Evolutionary conservation across 1,140 invertebrate genomes (phyloP).

Genomic region (Leptinotarsa texana): DNA sequence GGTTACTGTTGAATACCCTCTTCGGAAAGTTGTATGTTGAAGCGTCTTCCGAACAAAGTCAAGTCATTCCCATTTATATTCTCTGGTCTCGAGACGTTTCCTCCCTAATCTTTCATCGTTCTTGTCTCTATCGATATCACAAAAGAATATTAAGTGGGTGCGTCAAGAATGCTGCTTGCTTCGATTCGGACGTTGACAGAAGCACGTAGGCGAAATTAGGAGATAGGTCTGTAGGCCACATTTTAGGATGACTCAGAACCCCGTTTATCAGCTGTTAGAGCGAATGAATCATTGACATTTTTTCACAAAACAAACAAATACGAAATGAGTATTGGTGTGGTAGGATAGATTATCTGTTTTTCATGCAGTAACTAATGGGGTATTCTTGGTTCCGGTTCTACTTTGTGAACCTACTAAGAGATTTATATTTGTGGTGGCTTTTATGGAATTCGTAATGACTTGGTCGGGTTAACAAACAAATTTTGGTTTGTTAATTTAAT

Average conservation of each 20-base stretch:
- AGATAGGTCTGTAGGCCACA: not conserved
- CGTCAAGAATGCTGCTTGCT: not conserved
- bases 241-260: not conserved
- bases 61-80: constrained; percentile 4
- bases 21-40: not conserved
- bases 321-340: too few relatives aligned
- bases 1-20: not conserved
- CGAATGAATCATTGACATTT: too few relatives aligned
- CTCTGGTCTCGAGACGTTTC: not conserved
- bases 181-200: not conserved
- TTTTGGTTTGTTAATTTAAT: too few relatives aligned
- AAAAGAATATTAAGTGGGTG: constrained; percentile 3
- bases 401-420: too few relatives aligned
- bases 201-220: not conserved
- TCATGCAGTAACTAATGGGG: too few relatives aligned
- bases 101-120: not conserved
- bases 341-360: too few relatives aligned
- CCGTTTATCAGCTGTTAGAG: not conserved
- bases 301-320: too few relatives aligned
- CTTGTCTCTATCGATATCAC: not conserved
- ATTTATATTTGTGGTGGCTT: too few relatives aligned
- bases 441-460: too few relatives aligned
- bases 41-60: not conserved
- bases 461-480: too few relatives aligned
- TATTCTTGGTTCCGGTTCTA: too few relatives aligned